Conservation (phyloP, 2,113 vertebrate species). For the Phocoena sinus region DNA sequence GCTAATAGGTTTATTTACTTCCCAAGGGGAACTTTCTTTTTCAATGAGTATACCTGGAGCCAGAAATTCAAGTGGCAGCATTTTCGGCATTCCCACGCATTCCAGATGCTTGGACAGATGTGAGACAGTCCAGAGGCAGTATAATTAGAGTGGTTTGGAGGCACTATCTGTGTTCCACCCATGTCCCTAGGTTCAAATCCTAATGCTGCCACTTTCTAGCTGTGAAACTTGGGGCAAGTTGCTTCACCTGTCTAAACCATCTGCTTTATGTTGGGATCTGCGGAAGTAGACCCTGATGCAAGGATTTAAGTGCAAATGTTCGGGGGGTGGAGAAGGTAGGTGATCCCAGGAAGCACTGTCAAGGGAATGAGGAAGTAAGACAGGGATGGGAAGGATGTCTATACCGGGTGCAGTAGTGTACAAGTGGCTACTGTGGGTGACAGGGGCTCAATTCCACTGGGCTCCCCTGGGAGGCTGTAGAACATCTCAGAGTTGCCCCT, state of each 20-base stretch:
- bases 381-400: background rate
- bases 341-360: background rate
- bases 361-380: background rate
- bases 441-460: rapidly evolving
- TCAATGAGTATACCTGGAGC: background rate
- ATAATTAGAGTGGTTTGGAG: too few species aligned
- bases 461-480: background rate
- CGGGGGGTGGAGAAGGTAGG: background rate
- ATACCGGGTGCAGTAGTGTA: rapidly evolving
- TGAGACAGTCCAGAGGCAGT: background rate
- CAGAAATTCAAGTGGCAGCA: background rate
- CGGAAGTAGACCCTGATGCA: background rate
- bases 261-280: background rate
- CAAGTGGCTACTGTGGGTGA: background rate
- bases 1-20: background rate
- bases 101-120: background rate
- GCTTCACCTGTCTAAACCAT: background rate
- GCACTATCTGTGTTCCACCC: rapidly evolving
- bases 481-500: background rate
- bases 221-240: background rate
- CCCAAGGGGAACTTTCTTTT: background rate
- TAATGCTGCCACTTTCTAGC: background rate
- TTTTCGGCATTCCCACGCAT: background rate
- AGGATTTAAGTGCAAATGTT: background rate
- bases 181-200: background rate